Evolutionary conservation across 2,113 vertebrate species (phyloP), one percentile per base, ranked within the genome.

Genomic region (Trinectes maculatus): DNA sequence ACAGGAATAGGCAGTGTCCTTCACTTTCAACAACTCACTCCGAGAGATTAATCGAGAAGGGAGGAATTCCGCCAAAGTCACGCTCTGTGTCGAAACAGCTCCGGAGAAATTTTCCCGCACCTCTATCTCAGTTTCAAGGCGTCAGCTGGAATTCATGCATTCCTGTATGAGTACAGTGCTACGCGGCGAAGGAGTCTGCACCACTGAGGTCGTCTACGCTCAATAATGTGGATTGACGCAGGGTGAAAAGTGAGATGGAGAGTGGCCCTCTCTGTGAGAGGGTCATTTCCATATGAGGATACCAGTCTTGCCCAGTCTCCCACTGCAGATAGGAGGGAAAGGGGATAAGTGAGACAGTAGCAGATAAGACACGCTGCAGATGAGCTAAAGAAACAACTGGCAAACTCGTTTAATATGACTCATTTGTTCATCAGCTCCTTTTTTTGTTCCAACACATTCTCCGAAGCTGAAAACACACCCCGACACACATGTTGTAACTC

Each of bases 11-110:
- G 60, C 74, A 29, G 63, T 53, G 49, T 64, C 68, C 67, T 79
- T 78, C 56, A 65, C 57, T 40, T 71, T 47, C 40, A 61, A 18
- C 51, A 25, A 49, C 52, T 57, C 49, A 15, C 63, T 65, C 36
- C 1, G 15, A 24, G 62, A 67, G 69, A 78, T 72, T 73, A 74
- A 85, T 61, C n/a, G 3, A 80, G 58, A 65, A 65, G 42, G 5
- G 71, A 80, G 74, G 76, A 86, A 85, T 77, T 80, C 59, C 62
- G 52, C 59, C 66, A 13, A 29, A 84, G 76, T 85, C 84, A 85
- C 77, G 74, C 82, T 80, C 54, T 1, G 6, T 31, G 69, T 83
- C 44, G 44, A 67, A 83, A 77, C 71, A 70, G 74, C 68, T 89
- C 18, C 49, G 63, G 67, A 52, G 40, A 86, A 79, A 71, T 67